These are phyloP conservation scores for Scylla paramamosain DNA, from an alignment of 1,140 invertebrate genomes.

Conservation along the genomic window DNA sequence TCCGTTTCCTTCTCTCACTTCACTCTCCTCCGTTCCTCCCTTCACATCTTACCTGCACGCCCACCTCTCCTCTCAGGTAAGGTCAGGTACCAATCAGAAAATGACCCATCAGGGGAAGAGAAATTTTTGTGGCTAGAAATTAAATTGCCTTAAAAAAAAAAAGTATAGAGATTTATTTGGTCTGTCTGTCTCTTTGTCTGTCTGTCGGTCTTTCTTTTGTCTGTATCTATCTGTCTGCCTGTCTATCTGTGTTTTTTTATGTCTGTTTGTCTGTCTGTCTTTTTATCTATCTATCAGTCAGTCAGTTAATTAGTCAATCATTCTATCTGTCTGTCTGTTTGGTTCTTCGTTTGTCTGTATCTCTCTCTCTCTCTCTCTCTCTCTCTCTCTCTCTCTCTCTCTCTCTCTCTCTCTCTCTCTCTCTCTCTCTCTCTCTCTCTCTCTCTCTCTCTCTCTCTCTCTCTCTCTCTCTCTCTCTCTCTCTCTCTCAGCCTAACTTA, in stretches of 20 bases:
- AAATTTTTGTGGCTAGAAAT: too few relatives aligned
- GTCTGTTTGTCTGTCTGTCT: neutral
- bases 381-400: neutral
- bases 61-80: neutral
- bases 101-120: too few relatives aligned
- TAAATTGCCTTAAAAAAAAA: too few relatives aligned
- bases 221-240: neutral
- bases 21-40: neutral
- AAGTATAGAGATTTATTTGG: too few relatives aligned
- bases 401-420: neutral
- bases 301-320: neutral
- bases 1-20: neutral
- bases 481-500: neutral
- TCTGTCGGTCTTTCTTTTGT: neutral
- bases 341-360: neutral
- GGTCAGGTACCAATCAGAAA: too few relatives aligned
- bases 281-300: neutral
- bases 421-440: neutral
- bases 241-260: neutral
- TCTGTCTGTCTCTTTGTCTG: neutral
- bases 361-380: neutral
- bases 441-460: neutral
- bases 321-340: neutral
- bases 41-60: neutral
- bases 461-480: neutral